Evolutionary conservation across 2,888 invertebrate genomes (phyloP).

Genomic region (Phragmatobia fuliginosa): DNA sequence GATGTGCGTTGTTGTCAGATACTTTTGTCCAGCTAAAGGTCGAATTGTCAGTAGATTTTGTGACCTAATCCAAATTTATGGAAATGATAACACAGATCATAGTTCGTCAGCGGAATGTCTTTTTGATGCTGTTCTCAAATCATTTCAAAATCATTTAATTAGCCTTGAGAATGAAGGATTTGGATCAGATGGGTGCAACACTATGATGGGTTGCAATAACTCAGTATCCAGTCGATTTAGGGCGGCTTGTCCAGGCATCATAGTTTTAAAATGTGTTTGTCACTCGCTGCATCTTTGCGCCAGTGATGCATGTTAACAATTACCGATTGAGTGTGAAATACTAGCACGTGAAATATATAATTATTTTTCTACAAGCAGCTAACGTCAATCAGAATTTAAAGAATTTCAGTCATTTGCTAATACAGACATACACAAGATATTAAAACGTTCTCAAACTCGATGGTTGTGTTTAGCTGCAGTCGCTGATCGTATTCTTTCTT

Average conservation of each 20-base stretch:
- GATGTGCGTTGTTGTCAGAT: slow-evolving; percentile 21
- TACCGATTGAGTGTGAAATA: neutral
- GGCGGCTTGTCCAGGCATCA: slow-evolving; percentile 18
- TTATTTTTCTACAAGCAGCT: neutral
- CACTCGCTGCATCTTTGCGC: neutral
- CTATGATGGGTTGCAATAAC: slow-evolving; percentile 32
- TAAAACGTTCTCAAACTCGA: slow-evolving; percentile 25
- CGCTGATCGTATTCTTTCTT: slow-evolving; percentile 21
- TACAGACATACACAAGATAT: slow-evolving; percentile 6
- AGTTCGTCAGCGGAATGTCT: neutral
- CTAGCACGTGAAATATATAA: neutral
- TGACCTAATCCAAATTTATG: slow-evolving; percentile 13
- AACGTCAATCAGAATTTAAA: neutral
- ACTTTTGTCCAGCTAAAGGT: slow-evolving; percentile 5
- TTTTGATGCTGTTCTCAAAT: neutral
- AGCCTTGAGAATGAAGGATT: slow-evolving; percentile 5
- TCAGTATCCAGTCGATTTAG: slow-evolving; percentile 33
- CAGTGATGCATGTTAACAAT: neutral
- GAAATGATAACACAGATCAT: slow-evolving; percentile 2
- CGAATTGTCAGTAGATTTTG: slow-evolving; percentile 18
- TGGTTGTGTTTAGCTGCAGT: slow-evolving; percentile 26
- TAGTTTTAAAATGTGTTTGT: neutral
- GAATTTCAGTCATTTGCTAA: neutral
- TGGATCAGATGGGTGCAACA: slow-evolving; percentile 36
- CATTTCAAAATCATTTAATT: neutral